phyloP scores from a whole-genome alignment of 2,797 vertebrate species.

The Tadarida brasiliensis region DNA sequence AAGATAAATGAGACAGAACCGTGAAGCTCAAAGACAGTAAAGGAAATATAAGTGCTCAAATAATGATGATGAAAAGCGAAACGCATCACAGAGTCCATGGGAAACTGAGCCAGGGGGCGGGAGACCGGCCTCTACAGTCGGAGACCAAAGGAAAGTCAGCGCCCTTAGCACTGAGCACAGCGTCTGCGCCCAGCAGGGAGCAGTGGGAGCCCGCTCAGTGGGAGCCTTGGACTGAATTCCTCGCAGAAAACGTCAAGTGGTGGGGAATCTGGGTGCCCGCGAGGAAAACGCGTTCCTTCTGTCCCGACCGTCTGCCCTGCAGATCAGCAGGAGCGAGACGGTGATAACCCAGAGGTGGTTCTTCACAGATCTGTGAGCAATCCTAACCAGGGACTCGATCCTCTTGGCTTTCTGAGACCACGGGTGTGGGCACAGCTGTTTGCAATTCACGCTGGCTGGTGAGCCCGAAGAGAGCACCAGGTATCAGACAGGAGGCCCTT shows the following conservation, averaged over 20 bases:
- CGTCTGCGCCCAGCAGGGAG: not conserved
- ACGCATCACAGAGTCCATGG: not conserved
- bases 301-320: not conserved
- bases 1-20: not conserved
- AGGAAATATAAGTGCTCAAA: not conserved
- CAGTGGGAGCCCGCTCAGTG: too few relatives aligned
- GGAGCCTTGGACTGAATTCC: fast-evolving
- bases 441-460: not conserved
- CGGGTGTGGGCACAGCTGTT: not conserved
- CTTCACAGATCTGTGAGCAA: not conserved
- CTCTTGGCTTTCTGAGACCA: not conserved
- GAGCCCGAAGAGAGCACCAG: not conserved
- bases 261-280: too few relatives aligned
- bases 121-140: not conserved
- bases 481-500: not conserved
- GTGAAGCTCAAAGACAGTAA: not conserved
- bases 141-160: not conserved
- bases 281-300: not conserved
- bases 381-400: not conserved
- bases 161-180: not conserved
- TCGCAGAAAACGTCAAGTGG: not conserved
- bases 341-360: not conserved
- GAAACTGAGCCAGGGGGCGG: not conserved
- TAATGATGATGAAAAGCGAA: not conserved
- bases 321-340: not conserved